These are phyloP conservation scores for Choloepus didactylus DNA, from an alignment of 2,797 vertebrate genomes.

Conservation along the genomic window DNA sequence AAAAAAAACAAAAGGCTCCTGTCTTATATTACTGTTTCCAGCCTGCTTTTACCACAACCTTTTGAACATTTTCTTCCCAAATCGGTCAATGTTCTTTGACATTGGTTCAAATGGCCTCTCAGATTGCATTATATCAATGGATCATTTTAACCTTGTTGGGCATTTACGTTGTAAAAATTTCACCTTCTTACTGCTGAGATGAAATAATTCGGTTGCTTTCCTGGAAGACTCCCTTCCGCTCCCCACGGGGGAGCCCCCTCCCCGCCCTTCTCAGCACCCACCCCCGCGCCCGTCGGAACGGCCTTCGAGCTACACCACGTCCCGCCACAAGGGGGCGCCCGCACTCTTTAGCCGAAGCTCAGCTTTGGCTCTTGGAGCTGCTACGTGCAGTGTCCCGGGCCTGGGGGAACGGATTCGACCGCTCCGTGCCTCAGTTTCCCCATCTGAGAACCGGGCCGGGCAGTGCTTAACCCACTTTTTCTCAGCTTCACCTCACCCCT, in stretches of 20 bases:
- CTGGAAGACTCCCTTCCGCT: neutral
- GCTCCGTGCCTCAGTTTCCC: neutral
- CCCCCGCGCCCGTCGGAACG: neutral
- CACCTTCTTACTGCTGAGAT: neutral
- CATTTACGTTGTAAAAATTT: neutral
- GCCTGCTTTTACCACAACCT: neutral
- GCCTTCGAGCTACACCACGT: fast-evolving
- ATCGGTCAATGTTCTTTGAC: neutral
- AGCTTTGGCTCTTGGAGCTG: neutral
- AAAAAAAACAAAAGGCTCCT: neutral
- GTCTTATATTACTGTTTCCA: slow-evolving; percentile 9
- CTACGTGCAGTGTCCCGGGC: fast-evolving
- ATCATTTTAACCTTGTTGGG: neutral
- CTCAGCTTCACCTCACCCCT: no score
- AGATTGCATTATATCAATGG: neutral
- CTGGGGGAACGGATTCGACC: neutral
- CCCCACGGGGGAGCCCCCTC: fast-evolving
- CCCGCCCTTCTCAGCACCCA: fast-evolving
- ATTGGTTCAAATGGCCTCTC: neutral
- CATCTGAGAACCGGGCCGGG: neutral
- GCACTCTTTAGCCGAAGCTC: slow-evolving; percentile 2
- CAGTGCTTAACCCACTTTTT: neutral
- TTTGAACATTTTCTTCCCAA: slow-evolving; percentile 7
- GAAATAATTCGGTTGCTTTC: neutral
- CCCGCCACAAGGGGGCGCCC: slow-evolving; percentile 69